phyloP scores from a whole-genome alignment of 2,113 vertebrate species.

The Natator depressus region DNA sequence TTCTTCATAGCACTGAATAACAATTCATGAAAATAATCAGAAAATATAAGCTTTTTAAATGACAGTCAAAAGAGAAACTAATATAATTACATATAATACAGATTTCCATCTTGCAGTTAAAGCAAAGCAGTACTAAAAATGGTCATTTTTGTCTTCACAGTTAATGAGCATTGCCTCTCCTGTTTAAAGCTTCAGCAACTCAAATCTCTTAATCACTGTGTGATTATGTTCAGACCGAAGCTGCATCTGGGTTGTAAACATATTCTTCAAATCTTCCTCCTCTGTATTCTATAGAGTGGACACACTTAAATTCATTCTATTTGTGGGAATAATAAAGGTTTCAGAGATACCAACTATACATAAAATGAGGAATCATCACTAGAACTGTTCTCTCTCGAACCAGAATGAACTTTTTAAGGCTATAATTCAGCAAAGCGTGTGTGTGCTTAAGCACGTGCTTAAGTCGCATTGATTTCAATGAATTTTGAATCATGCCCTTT shows the following conservation, averaged over 20 bases:
- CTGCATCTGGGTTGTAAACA: slow-evolving; percentile 31
- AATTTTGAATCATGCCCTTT: background rate
- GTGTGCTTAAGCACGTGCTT: background rate
- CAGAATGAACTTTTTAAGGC: background rate
- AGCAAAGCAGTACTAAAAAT: slow-evolving; percentile 69
- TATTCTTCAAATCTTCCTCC: slow-evolving; percentile 41
- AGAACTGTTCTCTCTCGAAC: background rate
- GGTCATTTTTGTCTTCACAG: slow-evolving; percentile 69
- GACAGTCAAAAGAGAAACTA: slow-evolving; percentile 63
- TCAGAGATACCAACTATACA: background rate
- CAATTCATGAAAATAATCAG: slow-evolving; percentile 77
- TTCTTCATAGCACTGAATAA: slow-evolving; percentile 63
- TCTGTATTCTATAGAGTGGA: slow-evolving; percentile 26
- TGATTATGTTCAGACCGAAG: background rate
- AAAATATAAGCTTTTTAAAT: slow-evolving; percentile 80
- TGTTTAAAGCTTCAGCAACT: slow-evolving; percentile 71
- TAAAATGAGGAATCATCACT: background rate
- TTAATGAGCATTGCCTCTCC: slow-evolving; percentile 58
- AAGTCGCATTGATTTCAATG: background rate
- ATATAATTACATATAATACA: slow-evolving; percentile 82
- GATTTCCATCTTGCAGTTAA: slow-evolving; percentile 73
- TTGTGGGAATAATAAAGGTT: background rate
- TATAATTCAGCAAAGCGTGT: background rate
- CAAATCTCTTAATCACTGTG: slow-evolving; percentile 32
- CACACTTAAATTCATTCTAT: background rate